phyloP scores from a whole-genome alignment of 1,140 invertebrate species.

The Aphaenogaster floridana region DNA sequence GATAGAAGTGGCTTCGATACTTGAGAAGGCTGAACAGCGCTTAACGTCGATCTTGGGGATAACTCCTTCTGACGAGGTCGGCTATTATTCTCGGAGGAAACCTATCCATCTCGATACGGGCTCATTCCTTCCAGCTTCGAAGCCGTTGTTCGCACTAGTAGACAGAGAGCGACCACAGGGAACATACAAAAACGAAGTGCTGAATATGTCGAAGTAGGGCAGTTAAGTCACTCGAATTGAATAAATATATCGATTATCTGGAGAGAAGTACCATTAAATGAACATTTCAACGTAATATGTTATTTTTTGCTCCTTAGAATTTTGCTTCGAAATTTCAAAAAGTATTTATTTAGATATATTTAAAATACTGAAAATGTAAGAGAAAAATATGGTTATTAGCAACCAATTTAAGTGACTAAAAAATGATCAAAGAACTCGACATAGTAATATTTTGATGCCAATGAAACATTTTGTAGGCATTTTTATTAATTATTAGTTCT shows the following conservation, averaged over 20 bases:
- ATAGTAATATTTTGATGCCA: neutral
- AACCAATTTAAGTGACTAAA: neutral
- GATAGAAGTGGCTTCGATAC: slow-evolving; percentile 66
- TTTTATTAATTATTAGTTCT: neutral
- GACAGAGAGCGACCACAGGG: neutral
- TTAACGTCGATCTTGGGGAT: slow-evolving; percentile 60
- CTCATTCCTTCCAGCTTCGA: slow-evolving; percentile 8
- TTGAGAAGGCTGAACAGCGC: slow-evolving; percentile 42
- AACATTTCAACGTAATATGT: slow-evolving; percentile 1
- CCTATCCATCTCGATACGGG: slow-evolving; percentile 63
- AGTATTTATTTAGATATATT: neutral
- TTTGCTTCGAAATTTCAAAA: slow-evolving; percentile 7
- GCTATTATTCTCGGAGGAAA: slow-evolving; percentile 67
- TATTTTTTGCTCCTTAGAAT: neutral
- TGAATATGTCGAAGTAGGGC: slow-evolving; percentile 12
- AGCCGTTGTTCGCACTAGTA: slow-evolving; percentile 29
- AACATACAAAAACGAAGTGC: slow-evolving; percentile 5
- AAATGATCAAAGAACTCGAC: neutral
- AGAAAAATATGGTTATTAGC: neutral
- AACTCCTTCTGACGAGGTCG: slow-evolving; percentile 59
- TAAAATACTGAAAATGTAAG: neutral
- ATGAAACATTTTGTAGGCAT: neutral
- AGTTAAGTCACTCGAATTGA: slow-evolving; percentile 5
- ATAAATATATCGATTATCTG: neutral
- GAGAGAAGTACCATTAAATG: neutral